Base-by-base conservation (phyloP, 2,113 vertebrate species). In the Blennius ocellaris region DNA sequence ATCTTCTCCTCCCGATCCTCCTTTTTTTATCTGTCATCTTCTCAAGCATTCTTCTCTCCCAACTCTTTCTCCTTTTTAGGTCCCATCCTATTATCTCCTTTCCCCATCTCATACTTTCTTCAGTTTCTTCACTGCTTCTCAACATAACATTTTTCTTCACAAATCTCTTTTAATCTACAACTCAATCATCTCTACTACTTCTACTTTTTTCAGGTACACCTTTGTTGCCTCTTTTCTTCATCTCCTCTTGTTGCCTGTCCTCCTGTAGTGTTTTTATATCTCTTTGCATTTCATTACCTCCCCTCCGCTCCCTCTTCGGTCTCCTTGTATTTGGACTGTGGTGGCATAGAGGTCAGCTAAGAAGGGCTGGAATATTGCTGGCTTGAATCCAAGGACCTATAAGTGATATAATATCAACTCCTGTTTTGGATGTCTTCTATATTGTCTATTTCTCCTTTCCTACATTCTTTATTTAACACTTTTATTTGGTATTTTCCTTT, bases 61-160 rank as follows among this genome's bases (percentile, higher is more conserved):
- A 5, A 59, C 62, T 21, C 56, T 16, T 63, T 16, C 30, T 43
- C 17, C n/a, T 54, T 37, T 39, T 77, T 21, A 53, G 41, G 43
- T 68, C 64, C 66, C 48, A 8, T 57, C 39, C 43, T 59, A 14
- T 68, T 17, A 38, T 47, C 38, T 74, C 51, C 44, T 38, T 37
- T 58, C 49, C 57, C 51, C 54, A 43, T 37, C 50, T 51, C 37
- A 39, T 15, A 8, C 12, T 44, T 21, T 51, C 16, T 8, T 44
- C 39, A 15, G 44, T 69, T n/a, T 38, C 12, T 39, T 30, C 21
- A 30, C 21, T 30, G 21, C 21, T 30, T 4, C 21, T 2, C 21
- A 30, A 30, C 21, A 30, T 30, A 30, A 30, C 21, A 30, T 30
- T 30, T 30, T 30, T 30, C 21, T 30, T 30, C 21, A 30, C 21